Base-by-base conservation (phyloP, 2,113 vertebrate species). In the Psilopsiagon aurifrons region DNA sequence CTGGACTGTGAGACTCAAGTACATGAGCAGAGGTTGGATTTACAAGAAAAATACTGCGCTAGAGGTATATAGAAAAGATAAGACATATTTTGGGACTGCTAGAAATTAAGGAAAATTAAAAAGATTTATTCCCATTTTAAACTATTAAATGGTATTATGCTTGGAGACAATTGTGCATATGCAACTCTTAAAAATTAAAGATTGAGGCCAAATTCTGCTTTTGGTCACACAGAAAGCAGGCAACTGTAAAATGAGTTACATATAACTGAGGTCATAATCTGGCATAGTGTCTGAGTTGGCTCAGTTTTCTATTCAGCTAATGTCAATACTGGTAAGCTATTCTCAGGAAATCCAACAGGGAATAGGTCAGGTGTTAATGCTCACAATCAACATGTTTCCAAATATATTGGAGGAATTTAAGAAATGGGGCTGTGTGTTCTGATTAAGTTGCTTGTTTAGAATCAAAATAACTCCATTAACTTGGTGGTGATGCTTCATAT, bases 191-290 rank as follows among this genome's bases (percentile, higher is more conserved):
- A 93, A 88, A 86, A 92, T 44, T 33, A 75, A 86, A 92, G 12
- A 52, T 78, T 0, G 0, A 55, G 55, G 68, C 76, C 83, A 90
- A 90, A 86, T 70, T 83, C 76, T 96, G 47, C 80, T 93, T 92
- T 94, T 90, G 86, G 83, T 90, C 93, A 88, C 2, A 6, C 68
- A 92, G 85, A 94, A 88, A 88, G 29, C 64, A 88, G n/a, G 73
- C 31, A 4, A 92, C 83, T 88, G 7, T 47, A 75, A 69, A 59
- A 55, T 77, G 49, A 91, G 80, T 76, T 90, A 76, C 83, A 60
- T 46, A n/a, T 82, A 92, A 82, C 73, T 94, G 93, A 97, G 94
- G 70, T 95, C 90, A 95, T 96, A 68, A 92, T 90, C 73, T 96
- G 95, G 94, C 92, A 90, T 83, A 64, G 52, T 81, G 15, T 94